A percentile compares a stretch with the other conserved stretches of the same genome.
Conservation (phyloP, 2,888 invertebrate genomes). For the Toxonevra muliebris region DNA sequence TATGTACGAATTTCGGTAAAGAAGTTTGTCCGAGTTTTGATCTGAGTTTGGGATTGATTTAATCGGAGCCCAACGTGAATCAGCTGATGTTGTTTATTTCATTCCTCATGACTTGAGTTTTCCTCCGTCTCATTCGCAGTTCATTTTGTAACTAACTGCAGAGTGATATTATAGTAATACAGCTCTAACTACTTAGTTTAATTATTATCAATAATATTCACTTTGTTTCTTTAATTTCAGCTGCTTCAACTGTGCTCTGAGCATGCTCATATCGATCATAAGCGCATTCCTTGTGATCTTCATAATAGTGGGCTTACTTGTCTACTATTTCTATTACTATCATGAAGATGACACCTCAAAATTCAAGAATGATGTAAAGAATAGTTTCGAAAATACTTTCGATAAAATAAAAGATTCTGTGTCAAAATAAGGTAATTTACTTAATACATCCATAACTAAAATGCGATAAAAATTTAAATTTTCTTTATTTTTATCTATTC, state of each 20-base stretch:
- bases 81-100: no score
- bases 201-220: neutral
- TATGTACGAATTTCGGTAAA: no score
- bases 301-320: conserved; percentile 50
- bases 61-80: no score
- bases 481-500: neutral
- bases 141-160: no score
- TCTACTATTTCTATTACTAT: conserved; percentile 54
- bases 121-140: no score
- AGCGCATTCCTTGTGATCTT: conserved; percentile 53
- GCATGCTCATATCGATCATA: conserved; percentile 54
- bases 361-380: conserved; percentile 31
- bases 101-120: no score
- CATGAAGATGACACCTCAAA: conserved; percentile 40
- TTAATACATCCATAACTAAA: conserved; percentile 10
- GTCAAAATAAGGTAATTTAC: conserved; percentile 26
- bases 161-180: no score
- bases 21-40: no score
- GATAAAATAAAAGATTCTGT: conserved; percentile 45
- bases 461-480: no score
- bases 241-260: conserved; percentile 57
- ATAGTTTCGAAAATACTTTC: conserved; percentile 35
- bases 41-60: no score
- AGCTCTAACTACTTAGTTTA: neutral
- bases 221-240: conserved; percentile 40